A percentile compares a stretch with the other conserved stretches of the same genome.
Evolutionary conservation across 2,797 vertebrate species (phyloP).

Genomic region (Alosa sapidissima): DNA sequence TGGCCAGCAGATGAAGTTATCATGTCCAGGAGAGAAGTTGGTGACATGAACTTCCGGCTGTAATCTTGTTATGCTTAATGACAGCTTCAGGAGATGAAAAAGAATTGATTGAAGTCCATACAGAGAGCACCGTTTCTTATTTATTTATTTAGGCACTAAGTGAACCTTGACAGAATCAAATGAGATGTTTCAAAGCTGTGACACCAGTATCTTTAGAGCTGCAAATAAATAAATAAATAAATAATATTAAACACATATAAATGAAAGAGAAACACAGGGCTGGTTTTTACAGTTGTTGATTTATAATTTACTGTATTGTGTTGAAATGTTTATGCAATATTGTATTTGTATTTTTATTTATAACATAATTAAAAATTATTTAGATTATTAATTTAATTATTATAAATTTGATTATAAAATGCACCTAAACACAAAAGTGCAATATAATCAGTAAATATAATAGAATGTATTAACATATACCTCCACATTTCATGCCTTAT

Average conservation of each 20-base stretch:
- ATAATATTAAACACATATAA: neutral
- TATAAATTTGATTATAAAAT: neutral
- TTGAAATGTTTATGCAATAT: neutral
- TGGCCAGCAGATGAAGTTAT: slow-evolving; percentile 49
- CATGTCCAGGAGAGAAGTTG: slow-evolving; percentile 48
- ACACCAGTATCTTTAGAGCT: neutral
- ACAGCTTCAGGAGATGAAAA: slow-evolving; percentile 48
- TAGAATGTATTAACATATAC: neutral
- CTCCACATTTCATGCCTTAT: neutral
- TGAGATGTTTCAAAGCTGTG: neutral
- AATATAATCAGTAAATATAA: neutral
- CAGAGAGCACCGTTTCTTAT: slow-evolving; percentile 32
- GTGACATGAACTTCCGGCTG: slow-evolving; percentile 51
- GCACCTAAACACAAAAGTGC: neutral
- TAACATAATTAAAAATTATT: too few relatives aligned
- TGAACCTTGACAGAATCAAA: slow-evolving; percentile 19
- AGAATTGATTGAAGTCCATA: slow-evolving; percentile 47
- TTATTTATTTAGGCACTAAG: slow-evolving; percentile 18
- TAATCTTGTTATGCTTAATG: slow-evolving; percentile 49
- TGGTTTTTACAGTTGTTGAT: neutral
- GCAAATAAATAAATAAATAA: neutral
- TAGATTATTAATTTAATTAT: neutral
- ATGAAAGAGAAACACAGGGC: neutral
- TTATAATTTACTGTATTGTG: neutral
- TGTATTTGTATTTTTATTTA: neutral